A percentile compares a stretch with the other conserved stretches of the same genome.
These are phyloP conservation scores for Galbula dea DNA, from an alignment of 2,113 vertebrate species.

Conservation along the genomic window DNA sequence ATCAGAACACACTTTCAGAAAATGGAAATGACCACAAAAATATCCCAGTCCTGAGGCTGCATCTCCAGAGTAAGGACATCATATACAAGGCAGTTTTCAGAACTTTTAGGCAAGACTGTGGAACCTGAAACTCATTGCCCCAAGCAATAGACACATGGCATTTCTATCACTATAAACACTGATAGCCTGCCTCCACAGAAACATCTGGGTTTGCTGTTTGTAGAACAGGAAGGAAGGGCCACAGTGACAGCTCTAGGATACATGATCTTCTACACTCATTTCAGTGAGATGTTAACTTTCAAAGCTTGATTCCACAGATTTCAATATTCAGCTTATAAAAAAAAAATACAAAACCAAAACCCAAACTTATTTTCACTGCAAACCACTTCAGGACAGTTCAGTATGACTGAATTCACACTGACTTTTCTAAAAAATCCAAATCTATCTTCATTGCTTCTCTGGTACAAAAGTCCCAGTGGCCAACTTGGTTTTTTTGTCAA, in stretches of 20 bases:
- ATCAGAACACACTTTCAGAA: neutral
- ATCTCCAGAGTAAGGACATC: neutral
- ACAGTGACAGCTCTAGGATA: neutral
- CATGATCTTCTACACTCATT: neutral
- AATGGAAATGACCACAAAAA: slow-evolving; percentile 3
- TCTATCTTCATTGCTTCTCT: neutral
- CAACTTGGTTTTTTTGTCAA: neutral
- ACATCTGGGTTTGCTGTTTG: neutral
- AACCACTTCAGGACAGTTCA: neutral
- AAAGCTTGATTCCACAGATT: neutral
- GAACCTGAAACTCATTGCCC: neutral
- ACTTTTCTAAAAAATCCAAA: neutral
- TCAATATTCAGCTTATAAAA: neutral
- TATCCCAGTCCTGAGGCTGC: neutral
- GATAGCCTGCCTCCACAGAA: neutral
- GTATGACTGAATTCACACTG: neutral
- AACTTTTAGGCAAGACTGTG: slow-evolving; percentile 3
- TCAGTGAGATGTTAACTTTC: neutral
- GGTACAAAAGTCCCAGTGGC: neutral
- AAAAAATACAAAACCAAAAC: neutral
- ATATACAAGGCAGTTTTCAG: neutral
- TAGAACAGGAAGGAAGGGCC: neutral
- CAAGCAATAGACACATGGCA: rapidly evolving
- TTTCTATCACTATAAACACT: neutral
- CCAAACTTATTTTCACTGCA: neutral